Percentiles rank a stretch among this genome's conserved stretches.
Conservation (phyloP, 2,113 vertebrate species). For the Eolophus roseicapilla region DNA sequence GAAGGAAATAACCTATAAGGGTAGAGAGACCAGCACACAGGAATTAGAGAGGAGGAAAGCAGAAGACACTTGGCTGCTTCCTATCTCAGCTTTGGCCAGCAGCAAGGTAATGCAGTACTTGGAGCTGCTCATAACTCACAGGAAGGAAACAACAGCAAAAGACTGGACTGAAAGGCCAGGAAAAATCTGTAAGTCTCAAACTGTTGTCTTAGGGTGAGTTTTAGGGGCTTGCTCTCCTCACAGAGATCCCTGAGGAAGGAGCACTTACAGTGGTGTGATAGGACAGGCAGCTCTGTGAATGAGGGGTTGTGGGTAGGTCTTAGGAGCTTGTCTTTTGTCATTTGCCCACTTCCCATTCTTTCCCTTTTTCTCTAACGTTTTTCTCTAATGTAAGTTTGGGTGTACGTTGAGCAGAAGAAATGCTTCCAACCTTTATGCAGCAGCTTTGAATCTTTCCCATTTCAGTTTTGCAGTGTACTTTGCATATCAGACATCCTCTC, state of each 20-base stretch:
- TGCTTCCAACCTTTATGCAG: neutral
- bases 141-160: neutral
- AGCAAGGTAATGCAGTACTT: neutral
- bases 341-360: neutral
- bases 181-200: neutral
- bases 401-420: neutral
- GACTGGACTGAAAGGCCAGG: neutral
- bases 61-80: neutral
- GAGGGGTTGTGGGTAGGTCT: neutral
- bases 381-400: neutral
- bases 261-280: neutral
- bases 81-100: neutral
- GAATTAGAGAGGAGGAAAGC: neutral
- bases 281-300: neutral
- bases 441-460: neutral
- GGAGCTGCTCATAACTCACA: neutral
- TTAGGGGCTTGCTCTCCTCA: neutral
- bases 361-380: neutral
- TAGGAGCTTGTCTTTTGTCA: neutral
- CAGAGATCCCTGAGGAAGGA: neutral
- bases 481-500: neutral
- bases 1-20: neutral
- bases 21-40: neutral
- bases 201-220: neutral
- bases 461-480: neutral